These are phyloP conservation scores for Hipposideros armiger DNA, from an alignment of 2,113 vertebrate genomes.

Conservation along the genomic window DNA sequence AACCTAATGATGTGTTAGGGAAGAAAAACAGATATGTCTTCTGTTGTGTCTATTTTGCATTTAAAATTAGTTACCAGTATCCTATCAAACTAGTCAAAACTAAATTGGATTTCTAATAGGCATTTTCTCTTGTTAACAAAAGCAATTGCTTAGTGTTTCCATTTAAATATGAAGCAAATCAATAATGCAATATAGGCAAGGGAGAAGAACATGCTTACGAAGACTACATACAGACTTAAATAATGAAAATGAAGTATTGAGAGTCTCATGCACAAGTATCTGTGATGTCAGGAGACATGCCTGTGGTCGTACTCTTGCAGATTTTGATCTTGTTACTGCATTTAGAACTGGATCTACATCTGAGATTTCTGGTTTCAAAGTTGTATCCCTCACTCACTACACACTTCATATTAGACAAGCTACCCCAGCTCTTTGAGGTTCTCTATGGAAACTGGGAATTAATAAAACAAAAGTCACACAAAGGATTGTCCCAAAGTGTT, in stretches of 20 bases:
- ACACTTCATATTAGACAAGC: background rate
- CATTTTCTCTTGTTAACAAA: constrained; percentile 56
- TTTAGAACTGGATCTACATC: background rate
- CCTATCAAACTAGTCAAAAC: constrained; percentile 16
- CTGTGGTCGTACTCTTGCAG: background rate
- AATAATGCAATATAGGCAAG: background rate
- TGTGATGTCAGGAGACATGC: background rate
- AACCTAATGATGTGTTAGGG: background rate
- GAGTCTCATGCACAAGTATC: no score
- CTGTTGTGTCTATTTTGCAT: constrained; percentile 12
- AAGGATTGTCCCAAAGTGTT: background rate
- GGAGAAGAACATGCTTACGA: background rate
- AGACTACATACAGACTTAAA: background rate
- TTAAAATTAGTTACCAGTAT: background rate
- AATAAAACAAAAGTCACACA: background rate
- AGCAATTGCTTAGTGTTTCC: constrained; percentile 35
- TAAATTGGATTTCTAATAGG: constrained; percentile 29
- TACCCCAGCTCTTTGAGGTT: background rate
- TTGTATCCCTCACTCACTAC: background rate
- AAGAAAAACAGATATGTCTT: background rate
- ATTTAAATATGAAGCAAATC: constrained; percentile 60
- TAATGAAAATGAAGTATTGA: background rate
- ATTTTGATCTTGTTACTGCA: background rate
- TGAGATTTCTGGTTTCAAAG: background rate
- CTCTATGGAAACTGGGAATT: background rate